Evolutionary conservation across 2,888 invertebrate species (phyloP).

Genomic region (Ophraella communa): DNA sequence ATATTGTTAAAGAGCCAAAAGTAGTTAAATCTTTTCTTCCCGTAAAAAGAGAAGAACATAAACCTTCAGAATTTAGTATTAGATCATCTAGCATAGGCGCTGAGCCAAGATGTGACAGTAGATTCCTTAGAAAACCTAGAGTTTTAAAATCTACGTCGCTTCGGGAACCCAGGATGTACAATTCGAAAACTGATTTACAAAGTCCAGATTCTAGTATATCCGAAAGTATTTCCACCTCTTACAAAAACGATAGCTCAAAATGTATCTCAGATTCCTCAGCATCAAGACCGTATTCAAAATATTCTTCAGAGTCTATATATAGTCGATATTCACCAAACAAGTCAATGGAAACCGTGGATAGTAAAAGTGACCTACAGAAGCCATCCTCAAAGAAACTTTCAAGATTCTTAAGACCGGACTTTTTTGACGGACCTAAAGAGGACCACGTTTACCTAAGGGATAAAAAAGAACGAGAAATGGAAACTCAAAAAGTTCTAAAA

Average conservation of each 20-base stretch:
- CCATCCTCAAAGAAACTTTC: conserved; percentile 64
- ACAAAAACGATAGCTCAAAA: conserved; percentile 45
- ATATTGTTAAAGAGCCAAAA: conserved; percentile 21
- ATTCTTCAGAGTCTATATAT: conserved; percentile 43
- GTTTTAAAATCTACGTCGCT: conserved; percentile 46
- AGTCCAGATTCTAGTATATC: conserved; percentile 56
- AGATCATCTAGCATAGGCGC: conserved; percentile 48
- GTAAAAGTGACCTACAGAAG: conserved; percentile 50
- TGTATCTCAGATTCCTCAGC: conserved; percentile 46
- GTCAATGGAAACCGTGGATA: conserved; percentile 42
- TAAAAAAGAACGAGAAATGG: conserved; percentile 70
- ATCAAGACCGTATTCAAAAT: conserved; percentile 46
- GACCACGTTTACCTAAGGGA: conserved; percentile 71
- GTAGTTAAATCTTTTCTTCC: conserved; percentile 49
- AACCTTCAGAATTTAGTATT: conserved; percentile 43
- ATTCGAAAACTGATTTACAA: conserved; percentile 38
- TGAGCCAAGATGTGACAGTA: conserved; percentile 44
- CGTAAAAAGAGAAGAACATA: conserved; percentile 44
- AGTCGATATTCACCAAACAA: conserved; percentile 45
- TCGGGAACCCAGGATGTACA: conserved; percentile 45
- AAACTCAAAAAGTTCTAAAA: conserved; percentile 71
- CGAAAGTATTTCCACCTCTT: conserved; percentile 49
- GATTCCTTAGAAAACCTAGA: conserved; percentile 45
- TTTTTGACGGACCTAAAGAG: conserved; percentile 69
- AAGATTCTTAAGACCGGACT: conserved; percentile 79